These are phyloP conservation scores for Chelonia mydas DNA, from an alignment of 2,797 vertebrate genomes.

Conservation along the genomic window DNA sequence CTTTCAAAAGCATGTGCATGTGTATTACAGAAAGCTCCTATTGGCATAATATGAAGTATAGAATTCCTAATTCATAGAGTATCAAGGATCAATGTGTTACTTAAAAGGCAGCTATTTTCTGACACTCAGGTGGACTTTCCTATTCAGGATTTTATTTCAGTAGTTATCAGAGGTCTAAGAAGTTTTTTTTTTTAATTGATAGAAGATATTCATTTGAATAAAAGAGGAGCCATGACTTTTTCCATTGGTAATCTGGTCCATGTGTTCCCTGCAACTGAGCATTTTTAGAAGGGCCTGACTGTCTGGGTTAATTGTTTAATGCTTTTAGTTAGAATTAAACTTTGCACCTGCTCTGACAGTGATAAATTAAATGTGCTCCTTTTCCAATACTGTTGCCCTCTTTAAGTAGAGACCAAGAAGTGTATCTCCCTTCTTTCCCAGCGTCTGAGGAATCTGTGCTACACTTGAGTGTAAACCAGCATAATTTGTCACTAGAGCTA, in stretches of 20 bases:
- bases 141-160: conserved; percentile 66
- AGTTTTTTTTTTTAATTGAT: conserved; percentile 54
- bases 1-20: not conserved
- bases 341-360: conserved; percentile 89
- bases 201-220: conserved; percentile 75
- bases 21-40: not conserved
- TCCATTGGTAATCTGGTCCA: conserved; percentile 83
- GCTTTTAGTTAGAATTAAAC: conserved; percentile 92
- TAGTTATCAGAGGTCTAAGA: conserved; percentile 60
- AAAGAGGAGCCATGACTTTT: conserved; percentile 73
- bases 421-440: conserved; percentile 85
- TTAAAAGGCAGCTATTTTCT: conserved; percentile 69
- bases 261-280: conserved; percentile 86
- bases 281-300: conserved; percentile 85
- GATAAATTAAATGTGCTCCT: conserved; percentile 88
- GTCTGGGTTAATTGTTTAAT: conserved; percentile 91
- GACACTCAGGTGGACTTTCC: conserved; percentile 53
- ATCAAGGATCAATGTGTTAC: conserved; percentile 58
- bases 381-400: conserved; percentile 91
- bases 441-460: conserved; percentile 85
- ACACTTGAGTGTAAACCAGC: conserved; percentile 90
- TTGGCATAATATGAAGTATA: conserved; percentile 29
- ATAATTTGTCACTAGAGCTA: conserved; percentile 94
- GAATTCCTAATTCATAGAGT: conserved; percentile 49
- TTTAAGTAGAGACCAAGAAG: conserved; percentile 88